Evolutionary conservation across 2,797 vertebrate species (phyloP), one percentile per base, ranked within the genome.

Genomic region (Taeniopygia guttata): DNA sequence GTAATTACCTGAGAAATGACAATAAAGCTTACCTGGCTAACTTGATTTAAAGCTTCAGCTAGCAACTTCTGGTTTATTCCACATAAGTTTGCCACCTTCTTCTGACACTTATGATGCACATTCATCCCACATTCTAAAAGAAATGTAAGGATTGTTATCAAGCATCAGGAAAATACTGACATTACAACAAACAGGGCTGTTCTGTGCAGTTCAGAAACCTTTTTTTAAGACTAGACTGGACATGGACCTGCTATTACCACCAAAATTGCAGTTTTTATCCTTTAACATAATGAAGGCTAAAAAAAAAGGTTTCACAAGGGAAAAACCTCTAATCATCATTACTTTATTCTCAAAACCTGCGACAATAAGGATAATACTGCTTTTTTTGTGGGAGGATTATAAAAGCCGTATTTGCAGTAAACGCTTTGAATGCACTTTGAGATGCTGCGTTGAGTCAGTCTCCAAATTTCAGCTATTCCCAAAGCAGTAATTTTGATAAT

Each of bases 41-140:
- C 98, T 98, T 99, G 99, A 95, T 95, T 98, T 94, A 99, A 97
- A 56, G 99, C 99, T 96, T 99, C 99, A 11, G 99, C 98, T 96
- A 99, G 97, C 59, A 99, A 97, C 97, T 99, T 99, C 98, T 99
- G 99, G 97, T 99, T 99, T 97, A 99, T 99, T 89, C 99, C 99
- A 69, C 99, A 99, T 62, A 99, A 97, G 97, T 99, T 99, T 93
- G 98, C 99, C 93, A 99, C 99, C 97, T 99, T 99, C 20, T 62
- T 97, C 97, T 98, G 98, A 96, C 99, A 99, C 96, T 99, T 98
- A 88, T 98, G 98, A 69, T 99, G 99, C 36, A 99, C 98, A 1
- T 99, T 99, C 99, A 99, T 99, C 85, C 80, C 96, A 87, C 99
- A 99, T 11, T 99, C 99, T 99, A 81, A 51, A 62, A 76, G 84